Evolutionary conservation across 2,888 invertebrate genomes (phyloP), one percentile per base, ranked within the genome.

Genomic region (Elmis aenea): DNA sequence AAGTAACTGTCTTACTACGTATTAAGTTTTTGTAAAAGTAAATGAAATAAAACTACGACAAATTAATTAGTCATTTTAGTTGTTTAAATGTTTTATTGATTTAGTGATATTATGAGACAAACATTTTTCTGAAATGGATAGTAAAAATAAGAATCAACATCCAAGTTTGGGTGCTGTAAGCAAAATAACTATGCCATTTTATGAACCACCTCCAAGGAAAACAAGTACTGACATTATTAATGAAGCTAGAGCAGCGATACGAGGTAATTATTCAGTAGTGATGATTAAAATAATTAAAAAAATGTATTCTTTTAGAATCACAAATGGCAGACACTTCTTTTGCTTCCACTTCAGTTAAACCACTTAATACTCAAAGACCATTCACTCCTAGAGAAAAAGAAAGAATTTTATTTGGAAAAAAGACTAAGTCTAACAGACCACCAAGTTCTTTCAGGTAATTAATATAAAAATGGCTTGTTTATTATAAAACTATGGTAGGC

Each of bases 361-460:
- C 83, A 25, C 72, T 91, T 42, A 80, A 81, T 57, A 90, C 90
- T 27, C 81, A 84, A 36, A 74, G 91, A n/a, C 90, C 90, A 4
- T 88, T 83, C 62, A 91, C 91, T 6, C 90, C 90, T 5, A 75
- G 84, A 22, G 88, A 88, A 46, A 81, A 85, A 22, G 82, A 85
- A 48, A 74, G 90, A 16, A 79, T 83, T 9, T 72, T 90, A 5
- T 90, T 86, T 67, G 83, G 84, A 13, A 72, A 73, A 48, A 70
- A 71, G 22, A 67, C 68, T 9, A 53, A 70, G 23, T 64, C 68
- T 5, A 73, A 73, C 30, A 68, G 86, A 31, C 86, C 86, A 8
- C 83, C 86, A 2, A 86, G 85, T 61, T 77, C 84, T 10, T 83
- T 85, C 59, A 85, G 83, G 85, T 85, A 71, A 67, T 57, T n/a